Evolutionary conservation across 2,888 invertebrate genomes (phyloP), one percentile per base, ranked within the genome.

Genomic region (Timema podura): DNA sequence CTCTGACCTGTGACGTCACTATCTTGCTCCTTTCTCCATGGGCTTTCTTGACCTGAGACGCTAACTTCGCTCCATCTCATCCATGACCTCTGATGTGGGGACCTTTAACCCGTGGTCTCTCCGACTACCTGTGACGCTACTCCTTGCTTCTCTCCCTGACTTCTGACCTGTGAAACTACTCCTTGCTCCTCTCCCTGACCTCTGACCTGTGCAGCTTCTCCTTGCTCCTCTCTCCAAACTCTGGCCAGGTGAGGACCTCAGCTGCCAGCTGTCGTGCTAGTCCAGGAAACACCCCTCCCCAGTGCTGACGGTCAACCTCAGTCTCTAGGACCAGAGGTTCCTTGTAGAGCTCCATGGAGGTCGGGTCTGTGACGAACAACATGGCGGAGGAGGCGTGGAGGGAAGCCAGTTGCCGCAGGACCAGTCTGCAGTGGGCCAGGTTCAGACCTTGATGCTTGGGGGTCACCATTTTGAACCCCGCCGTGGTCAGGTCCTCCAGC

Each of bases 401-500:
- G 7, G 48, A 30, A 44, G 67, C 67, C n/a, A 67, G 16, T n/a
- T 48, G 48, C 30, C 51, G 51, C 67, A 67, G 48, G 11, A 67
- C 51, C 45, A 67, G 51, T 8, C 16, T 44, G 46, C 59, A 68
- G 46, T 68, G 68, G 30, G 8, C 5, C 13, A 68, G 64, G 48
- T 30, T 64, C 10, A 68, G 48, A 6, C 68, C 68, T 2, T 15
- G 51, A 48, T 45, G 64, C 9, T 49, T n/a, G 5, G 61, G 47
- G 13, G 49, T 54, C 0, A 45, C 44, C 10, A 68, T 48, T 8
- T 30, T 64, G 13, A 64, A 68, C 9, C 68, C 68, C n/a, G 10
- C 15, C 2, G 64, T 47, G 5, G 30, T 64, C 44, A 68, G n/a
- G 15, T 68, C 68, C 57, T 68, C 68, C 49, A 68, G 10, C 13